Evolutionary conservation across 2,113 vertebrate genomes (phyloP), one percentile per base, ranked within the genome.

Genomic region (Monopterus albus): DNA sequence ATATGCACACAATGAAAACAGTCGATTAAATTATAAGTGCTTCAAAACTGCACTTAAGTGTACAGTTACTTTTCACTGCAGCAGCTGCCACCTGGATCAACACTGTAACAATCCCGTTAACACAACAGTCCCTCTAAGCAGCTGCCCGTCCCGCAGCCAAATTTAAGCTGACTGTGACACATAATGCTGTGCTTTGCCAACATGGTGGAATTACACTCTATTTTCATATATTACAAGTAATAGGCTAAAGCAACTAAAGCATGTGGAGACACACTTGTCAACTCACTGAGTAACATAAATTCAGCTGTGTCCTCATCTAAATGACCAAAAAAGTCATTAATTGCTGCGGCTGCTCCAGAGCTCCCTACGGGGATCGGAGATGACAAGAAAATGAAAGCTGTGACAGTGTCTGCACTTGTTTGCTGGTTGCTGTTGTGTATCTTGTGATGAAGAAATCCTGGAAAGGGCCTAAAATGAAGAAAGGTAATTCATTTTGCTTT

Each of bases 311-410:
- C 79, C 59, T 85, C 51, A 0, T 79, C 42, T 71, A 82, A 86
- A 90, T 87, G 51, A 83, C 77, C 70, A 81, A 85, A 83, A 80
- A 87, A 81, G 65, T 79, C 46, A 84, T 90, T 88, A 85, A 87
- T 85, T 87, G 69, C 65, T 12, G 53, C 33, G 7, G 38, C 56
- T 85, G 63, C 63, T 81, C 62, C 69, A 70, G 73, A 82, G 72
- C 64, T 84, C 82, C 57, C 83, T 72, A 64, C 68, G 86, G 75
- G 62, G 79, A 86, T 87, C 52, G 6, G 43, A 82, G 38, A 84
- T 89, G 90, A 87, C 82, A 88, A 77, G 69, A 83, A 88, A 90
- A 90, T 89, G 67, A 85, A 89, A 86, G 59, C 55, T 75, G 31
- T 85, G 88, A 88, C 87, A 83, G 78, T 75, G 74, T 87, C 84